Evolutionary conservation across 2,888 invertebrate genomes (phyloP), one percentile per base, ranked within the genome.

Genomic region (Epinotia nisella): DNA sequence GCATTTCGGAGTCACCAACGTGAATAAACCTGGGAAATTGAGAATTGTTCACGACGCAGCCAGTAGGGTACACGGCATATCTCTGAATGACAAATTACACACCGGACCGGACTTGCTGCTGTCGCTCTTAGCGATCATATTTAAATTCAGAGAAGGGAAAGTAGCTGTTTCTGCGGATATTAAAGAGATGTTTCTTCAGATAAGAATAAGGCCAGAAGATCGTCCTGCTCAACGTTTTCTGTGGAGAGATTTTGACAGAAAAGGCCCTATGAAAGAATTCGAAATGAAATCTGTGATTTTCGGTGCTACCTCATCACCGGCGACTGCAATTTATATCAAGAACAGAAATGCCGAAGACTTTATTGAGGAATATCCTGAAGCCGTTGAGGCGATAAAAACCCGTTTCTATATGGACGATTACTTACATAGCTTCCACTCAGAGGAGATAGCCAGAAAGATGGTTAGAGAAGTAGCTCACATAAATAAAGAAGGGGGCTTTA

Each of bases 161-260:
- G 51, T 75, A n/a, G 75, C 72, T 0, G 29, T 75, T 3, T 53
- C 24, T n/a, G n/a, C n/a, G n/a, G n/a, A n/a, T n/a, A n/a, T n/a
- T n/a, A n/a, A n/a, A n/a, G n/a, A n/a, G n/a, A 75, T 75, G 75
- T 75, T 75, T 65, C 64, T 35, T 3, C 71, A 49, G 41, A 24
- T 75, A 15, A 51, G 61, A 24, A 65, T 75, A 13, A 51, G 51
- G n/a, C 51, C 51, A 1, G 24, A 64, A 5, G 74, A 71, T 15
- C 61, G 55, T 1, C 53, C 71, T 11, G 55, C 59, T 1, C 60
- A 41, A n/a, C 35, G 71, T 3, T 74, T 71, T 62, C 41, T 74
- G 13, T 70, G 67, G 70, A n/a, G 66, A 9, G 51, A 68, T 7
- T 49, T 24, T 35, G 24, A 17, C 35, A 35, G 41, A 17, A 21